Evolutionary conservation across 2,888 invertebrate genomes (phyloP).

Genomic region (Ypsolopha scabrella): DNA sequence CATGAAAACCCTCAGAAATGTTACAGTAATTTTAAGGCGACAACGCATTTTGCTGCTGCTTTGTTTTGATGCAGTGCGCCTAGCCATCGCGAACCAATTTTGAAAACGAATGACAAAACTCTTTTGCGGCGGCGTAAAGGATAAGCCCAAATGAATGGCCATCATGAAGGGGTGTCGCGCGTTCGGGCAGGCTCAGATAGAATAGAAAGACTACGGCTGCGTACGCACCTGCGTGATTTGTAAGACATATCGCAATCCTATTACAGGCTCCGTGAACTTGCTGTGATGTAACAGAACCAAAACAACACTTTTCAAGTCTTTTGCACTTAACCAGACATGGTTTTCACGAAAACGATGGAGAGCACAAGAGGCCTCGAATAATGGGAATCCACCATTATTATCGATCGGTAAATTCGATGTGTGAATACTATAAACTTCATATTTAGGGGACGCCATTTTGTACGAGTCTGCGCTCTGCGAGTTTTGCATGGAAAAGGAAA

Average conservation of each 20-base stretch:
- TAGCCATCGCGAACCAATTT: conserved; percentile 40
- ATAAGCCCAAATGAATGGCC: conserved; percentile 68
- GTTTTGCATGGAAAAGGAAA: conserved; percentile 64
- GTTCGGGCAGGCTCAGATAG: conserved; percentile 92
- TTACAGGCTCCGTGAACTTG: conserved; percentile 49
- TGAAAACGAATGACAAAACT: conserved; percentile 63
- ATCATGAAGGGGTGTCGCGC: conserved; percentile 68
- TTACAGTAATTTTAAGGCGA: conserved; percentile 9
- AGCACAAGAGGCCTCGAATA: conserved; percentile 60
- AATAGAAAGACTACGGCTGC: conserved; percentile 91
- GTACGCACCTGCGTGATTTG: conserved; percentile 94
- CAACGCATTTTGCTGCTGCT: conserved; percentile 43
- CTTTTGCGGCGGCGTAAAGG: conserved; percentile 70
- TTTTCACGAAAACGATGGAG: conserved; percentile 49
- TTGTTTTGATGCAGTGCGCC: conserved; percentile 53
- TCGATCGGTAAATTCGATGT: conserved; percentile 73
- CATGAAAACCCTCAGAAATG: conserved; percentile 7
- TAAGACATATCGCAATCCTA: conserved; percentile 61
- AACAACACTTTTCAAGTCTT: conserved; percentile 60
- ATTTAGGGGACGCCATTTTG: conserved; percentile 75
- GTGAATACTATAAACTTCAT: conserved; percentile 59
- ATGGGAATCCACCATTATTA: conserved; percentile 69
- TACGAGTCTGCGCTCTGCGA: conserved; percentile 76
- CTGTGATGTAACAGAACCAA: conserved; percentile 65
- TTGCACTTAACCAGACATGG: conserved; percentile 50